Evolutionary conservation across 2,113 vertebrate species (phyloP), one percentile per base, ranked within the genome.

Genomic region (Tychaedon coryphoeus): DNA sequence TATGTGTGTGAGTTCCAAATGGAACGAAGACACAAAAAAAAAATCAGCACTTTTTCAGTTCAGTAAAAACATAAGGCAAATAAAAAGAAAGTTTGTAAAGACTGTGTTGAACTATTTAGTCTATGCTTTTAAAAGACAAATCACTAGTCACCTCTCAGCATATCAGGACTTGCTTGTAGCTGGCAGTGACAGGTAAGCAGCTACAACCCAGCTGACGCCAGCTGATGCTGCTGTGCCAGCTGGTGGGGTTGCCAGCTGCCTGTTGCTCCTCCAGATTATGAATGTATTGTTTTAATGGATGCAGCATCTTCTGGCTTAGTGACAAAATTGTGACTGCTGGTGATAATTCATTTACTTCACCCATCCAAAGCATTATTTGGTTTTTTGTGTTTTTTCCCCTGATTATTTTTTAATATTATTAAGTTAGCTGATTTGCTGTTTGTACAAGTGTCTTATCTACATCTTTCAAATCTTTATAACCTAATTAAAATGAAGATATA

Each of bases 141-240:
- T 92, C 90, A 91, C 87, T 36, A 75, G 77, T 86, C 94, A 88
- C 74, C 43, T 93, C 86, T 29, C 45, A 85, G 76, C 77, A 96
- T 82, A 81, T 17, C 88, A 87, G 31, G 54, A 72, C 33, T 87
- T 36, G 36, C 38, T 42, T 31, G 47, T 33, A 47, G 72, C 71
- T 94, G 89, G 80, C 94, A 88, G 54, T 58, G 92, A 69, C 94
- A 97, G 96, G 92, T 95, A 97, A 96, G 84, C 25, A 77, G 78
- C 51, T 48, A 31, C 80, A 70, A 70, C 56, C 47, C 86, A 72
- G 88, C 45, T 85, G 60, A 81, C 2, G 8, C 76, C 73, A 86
- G 76, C 5, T 84, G 87, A 56, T 78, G 73, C 26, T 94, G 24
- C 54, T 65, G 19, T 61, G 73, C 79, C 87, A 95, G 73, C 78